Evolutionary conservation across 2,888 invertebrate species (phyloP).

Genomic region (Mactromeris polynyma): DNA sequence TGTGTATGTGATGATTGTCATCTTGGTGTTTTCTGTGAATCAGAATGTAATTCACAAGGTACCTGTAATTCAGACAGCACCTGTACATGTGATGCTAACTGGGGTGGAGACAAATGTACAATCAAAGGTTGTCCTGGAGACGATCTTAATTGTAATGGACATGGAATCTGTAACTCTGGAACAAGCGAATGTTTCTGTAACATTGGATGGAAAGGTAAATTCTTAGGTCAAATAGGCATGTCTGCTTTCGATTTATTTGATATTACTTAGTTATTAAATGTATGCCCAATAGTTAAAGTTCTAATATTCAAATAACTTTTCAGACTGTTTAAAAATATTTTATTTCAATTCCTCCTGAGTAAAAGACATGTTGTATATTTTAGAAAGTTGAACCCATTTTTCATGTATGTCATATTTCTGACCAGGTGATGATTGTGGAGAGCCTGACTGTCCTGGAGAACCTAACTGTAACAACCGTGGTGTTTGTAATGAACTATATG

Average conservation of each 20-base stretch:
- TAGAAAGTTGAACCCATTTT: no score
- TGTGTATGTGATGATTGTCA: slow-evolving; percentile 78
- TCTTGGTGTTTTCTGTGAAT: slow-evolving; percentile 76
- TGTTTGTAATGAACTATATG: slow-evolving; percentile 67
- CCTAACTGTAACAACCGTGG: slow-evolving; percentile 77
- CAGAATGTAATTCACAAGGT: slow-evolving; percentile 77
- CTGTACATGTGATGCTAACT: slow-evolving; percentile 74
- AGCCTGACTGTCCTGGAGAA: slow-evolving; percentile 78
- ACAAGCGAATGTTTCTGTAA: slow-evolving; percentile 76
- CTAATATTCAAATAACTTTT: no score
- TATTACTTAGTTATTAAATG: not conserved
- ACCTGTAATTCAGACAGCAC: slow-evolving; percentile 55
- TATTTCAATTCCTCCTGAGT: not conserved
- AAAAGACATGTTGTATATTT: no score
- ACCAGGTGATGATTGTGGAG: slow-evolving; percentile 75
- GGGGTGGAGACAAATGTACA: slow-evolving; percentile 77
- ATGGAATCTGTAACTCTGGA: slow-evolving; percentile 78
- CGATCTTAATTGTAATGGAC: slow-evolving; percentile 72
- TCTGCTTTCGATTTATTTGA: not conserved
- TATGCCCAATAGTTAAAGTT: no score
- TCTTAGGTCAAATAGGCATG: not conserved
- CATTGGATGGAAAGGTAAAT: slow-evolving; percentile 79
- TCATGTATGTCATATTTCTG: not conserved
- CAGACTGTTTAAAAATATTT: no score
- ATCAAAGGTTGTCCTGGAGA: slow-evolving; percentile 74